phyloP scores from a whole-genome alignment of 2,113 vertebrate species.

The Lepisosteus osseus region DNA sequence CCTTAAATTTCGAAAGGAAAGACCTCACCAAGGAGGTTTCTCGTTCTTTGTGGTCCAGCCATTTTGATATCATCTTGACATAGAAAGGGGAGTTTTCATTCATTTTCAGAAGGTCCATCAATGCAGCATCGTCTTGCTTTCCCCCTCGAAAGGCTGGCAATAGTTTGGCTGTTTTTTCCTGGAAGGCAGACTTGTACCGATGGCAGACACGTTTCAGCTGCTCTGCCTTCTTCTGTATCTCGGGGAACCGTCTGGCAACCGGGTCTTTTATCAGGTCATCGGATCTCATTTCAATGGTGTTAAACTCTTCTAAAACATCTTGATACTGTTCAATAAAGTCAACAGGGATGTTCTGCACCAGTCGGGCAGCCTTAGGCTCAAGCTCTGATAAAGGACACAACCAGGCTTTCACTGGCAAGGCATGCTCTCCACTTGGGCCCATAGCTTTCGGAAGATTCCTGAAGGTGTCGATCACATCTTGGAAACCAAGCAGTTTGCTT shows the following conservation, averaged over 20 bases:
- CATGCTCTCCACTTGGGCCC: no score
- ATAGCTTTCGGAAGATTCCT: no score
- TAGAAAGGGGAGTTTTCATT: conserved; percentile 23
- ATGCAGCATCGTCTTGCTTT: neutral
- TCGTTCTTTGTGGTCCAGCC: neutral
- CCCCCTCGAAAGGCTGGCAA: conserved; percentile 23
- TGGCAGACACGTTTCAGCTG: conserved; percentile 27
- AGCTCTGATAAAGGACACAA: no score
- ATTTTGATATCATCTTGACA: neutral
- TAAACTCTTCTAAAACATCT: conserved; percentile 31
- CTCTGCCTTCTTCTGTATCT: conserved; percentile 32
- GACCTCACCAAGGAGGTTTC: conserved; percentile 14
- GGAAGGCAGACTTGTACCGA: conserved; percentile 26
- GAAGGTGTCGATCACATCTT: no score
- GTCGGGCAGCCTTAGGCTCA: no score
- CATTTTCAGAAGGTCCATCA: neutral
- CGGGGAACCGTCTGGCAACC: conserved; percentile 29
- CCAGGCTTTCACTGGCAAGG: no score
- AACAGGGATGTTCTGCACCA: conserved; percentile 34
- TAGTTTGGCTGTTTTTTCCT: neutral
- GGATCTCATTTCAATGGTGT: conserved; percentile 29
- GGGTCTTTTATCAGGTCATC: conserved; percentile 38
- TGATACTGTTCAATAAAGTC: conserved; percentile 23
- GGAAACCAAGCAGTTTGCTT: no score
- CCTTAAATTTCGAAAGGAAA: neutral